Evolutionary conservation across 2,113 vertebrate genomes (phyloP).

Genomic region (Leptobrachium ailaonicum): DNA sequence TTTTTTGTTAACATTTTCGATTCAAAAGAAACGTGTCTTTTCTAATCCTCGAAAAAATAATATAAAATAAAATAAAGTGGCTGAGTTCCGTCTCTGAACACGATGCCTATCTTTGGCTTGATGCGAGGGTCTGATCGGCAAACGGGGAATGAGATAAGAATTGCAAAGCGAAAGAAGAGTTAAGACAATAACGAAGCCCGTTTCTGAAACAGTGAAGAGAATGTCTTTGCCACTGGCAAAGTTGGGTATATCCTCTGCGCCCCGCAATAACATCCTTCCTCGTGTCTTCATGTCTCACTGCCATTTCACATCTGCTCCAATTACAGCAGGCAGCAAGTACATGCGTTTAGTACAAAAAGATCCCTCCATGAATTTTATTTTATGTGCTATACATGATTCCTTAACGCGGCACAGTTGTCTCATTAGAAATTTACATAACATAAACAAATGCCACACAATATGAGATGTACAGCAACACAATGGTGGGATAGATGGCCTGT

Average conservation of each 20-base stretch:
- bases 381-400: slow-evolving; percentile 25
- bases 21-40: slow-evolving; percentile 5
- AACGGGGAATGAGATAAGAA: slow-evolving; percentile 27
- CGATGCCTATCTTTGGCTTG: slow-evolving; percentile 39
- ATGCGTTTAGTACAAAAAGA: slow-evolving; percentile 12
- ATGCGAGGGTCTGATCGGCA: slow-evolving; percentile 32
- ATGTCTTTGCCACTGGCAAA: slow-evolving; percentile 48
- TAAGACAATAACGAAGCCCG: slow-evolving; percentile 42
- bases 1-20: background rate
- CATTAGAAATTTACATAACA: background rate
- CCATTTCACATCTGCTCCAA: slow-evolving; percentile 41
- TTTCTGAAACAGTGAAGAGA: slow-evolving; percentile 24
- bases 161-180: slow-evolving; percentile 22
- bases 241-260: slow-evolving; percentile 29
- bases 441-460: too few species aligned
- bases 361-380: slow-evolving; percentile 23
- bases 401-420: slow-evolving; percentile 20
- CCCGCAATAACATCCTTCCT: slow-evolving; percentile 21
- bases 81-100: slow-evolving; percentile 19
- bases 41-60: background rate
- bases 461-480: too few species aligned
- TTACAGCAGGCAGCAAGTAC: slow-evolving; percentile 30
- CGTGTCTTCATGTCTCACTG: slow-evolving; percentile 22
- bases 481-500: too few species aligned
- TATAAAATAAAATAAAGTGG: background rate